Evolutionary conservation across 2,797 vertebrate genomes (phyloP).

Genomic region (Hephaestus fuliginosus): DNA sequence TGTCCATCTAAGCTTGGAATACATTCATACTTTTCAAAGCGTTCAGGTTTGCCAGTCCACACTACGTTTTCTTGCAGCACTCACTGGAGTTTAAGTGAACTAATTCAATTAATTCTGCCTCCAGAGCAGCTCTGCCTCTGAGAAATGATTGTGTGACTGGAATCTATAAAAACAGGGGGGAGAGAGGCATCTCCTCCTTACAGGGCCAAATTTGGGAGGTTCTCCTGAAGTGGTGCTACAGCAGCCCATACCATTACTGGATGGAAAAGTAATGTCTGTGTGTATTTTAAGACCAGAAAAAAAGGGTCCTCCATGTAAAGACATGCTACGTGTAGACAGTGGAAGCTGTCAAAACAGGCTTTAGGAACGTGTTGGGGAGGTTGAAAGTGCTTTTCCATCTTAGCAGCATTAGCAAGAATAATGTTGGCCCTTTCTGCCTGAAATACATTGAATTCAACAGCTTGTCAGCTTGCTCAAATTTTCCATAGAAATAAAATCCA

Average conservation of each 20-base stretch:
- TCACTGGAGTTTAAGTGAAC: slow-evolving; percentile 23
- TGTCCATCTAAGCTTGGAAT: not conserved
- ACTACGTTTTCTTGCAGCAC: slow-evolving; percentile 15
- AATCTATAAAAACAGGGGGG: slow-evolving; percentile 22
- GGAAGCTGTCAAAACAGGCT: slow-evolving; percentile 64
- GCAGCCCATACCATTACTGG: slow-evolving; percentile 41
- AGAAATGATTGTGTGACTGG: slow-evolving; percentile 35
- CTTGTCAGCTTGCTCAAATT: slow-evolving; percentile 25
- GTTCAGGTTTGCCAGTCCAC: not conserved
- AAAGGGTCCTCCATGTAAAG: slow-evolving; percentile 53
- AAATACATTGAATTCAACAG: slow-evolving; percentile 46
- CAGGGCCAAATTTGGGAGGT: slow-evolving; percentile 33
- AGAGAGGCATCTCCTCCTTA: slow-evolving; percentile 6
- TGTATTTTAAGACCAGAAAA: slow-evolving; percentile 54
- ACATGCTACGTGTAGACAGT: slow-evolving; percentile 58
- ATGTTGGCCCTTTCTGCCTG: slow-evolving; percentile 16
- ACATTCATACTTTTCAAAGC: not conserved
- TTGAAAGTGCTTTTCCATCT: slow-evolving; percentile 60
- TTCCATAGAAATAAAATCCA: slow-evolving; percentile 32
- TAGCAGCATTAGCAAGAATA: slow-evolving; percentile 41
- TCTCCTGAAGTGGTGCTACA: slow-evolving; percentile 27
- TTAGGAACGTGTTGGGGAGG: slow-evolving; percentile 28
- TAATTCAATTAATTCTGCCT: slow-evolving; percentile 33
- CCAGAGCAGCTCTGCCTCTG: slow-evolving; percentile 29
- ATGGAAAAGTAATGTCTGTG: slow-evolving; percentile 61